A percentile compares a stretch with the other conserved stretches of the same genome.
phyloP scores from a whole-genome alignment of 2,113 vertebrate species.

The Pteruthius melanotis region DNA sequence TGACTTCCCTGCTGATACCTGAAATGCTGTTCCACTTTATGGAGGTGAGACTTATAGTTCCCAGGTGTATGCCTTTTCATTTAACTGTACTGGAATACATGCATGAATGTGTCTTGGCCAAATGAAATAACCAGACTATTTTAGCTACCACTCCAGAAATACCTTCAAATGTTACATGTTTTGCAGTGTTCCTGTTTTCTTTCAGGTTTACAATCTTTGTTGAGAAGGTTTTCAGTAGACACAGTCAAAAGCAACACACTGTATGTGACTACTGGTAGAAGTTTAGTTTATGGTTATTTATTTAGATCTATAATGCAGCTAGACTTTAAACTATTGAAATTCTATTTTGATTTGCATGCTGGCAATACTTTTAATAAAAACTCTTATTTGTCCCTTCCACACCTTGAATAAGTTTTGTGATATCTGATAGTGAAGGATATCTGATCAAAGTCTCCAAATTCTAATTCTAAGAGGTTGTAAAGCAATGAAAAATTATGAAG shows the following conservation, averaged over 20 bases:
- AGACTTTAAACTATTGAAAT: not conserved
- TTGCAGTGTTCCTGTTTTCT: not conserved
- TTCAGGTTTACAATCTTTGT: not conserved
- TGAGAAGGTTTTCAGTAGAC: not conserved
- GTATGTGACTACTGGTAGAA: not conserved
- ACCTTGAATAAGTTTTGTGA: not conserved
- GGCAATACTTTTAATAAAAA: not conserved
- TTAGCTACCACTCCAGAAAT: not conserved
- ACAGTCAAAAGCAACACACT: not conserved
- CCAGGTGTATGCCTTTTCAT: not conserved
- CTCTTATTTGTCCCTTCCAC: not conserved
- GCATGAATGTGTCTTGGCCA: not conserved
- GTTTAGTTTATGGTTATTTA: not conserved
- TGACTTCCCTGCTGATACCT: not conserved
- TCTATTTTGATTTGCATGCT: not conserved
- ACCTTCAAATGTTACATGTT: not conserved
- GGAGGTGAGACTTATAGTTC: not conserved
- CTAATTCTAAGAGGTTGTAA: not conserved
- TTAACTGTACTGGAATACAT: not conserved
- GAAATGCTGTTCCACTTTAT: not conserved
- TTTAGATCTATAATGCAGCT: not conserved
- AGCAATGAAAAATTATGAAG: not conserved
- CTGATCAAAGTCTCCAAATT: not conserved
- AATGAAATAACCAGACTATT: not conserved
- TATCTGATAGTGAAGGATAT: not conserved